Conservation (phyloP, 2,888 invertebrate genomes). For the Drosophila ezoana region DNA sequence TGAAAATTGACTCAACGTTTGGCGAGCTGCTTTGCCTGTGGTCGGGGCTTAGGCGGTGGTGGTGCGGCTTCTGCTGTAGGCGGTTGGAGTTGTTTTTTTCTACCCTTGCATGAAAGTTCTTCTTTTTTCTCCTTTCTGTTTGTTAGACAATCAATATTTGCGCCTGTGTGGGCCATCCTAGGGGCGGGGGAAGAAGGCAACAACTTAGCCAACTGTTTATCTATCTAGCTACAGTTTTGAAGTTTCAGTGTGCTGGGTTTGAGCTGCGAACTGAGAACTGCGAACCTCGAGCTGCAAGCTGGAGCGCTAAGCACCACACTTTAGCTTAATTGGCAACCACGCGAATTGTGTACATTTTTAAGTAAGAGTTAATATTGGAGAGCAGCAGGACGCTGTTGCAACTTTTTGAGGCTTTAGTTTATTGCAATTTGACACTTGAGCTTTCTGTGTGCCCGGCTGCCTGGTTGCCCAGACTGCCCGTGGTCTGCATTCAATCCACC, state of each 20-base stretch:
- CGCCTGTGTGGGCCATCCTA: constrained; percentile 38
- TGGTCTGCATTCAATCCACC: constrained; percentile 31
- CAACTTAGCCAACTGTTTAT: constrained; percentile 67
- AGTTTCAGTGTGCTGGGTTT: constrained; percentile 58
- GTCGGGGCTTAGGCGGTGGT: constrained; percentile 1
- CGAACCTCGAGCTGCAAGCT: constrained; percentile 6
- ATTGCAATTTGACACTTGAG: constrained; percentile 69
- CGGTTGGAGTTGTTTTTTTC: constrained; percentile 49
- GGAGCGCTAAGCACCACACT: constrained; percentile 67
- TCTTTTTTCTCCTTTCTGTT: constrained; percentile 29
- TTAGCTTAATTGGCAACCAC: constrained; percentile 74
- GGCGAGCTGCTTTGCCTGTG: constrained; percentile 19
- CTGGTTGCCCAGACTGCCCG: background rate
- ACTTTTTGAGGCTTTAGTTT: constrained; percentile 41
- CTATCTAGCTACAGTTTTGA: constrained; percentile 68
- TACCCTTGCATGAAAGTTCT: constrained; percentile 55
- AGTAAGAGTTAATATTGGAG: constrained; percentile 77
- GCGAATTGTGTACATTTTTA: constrained; percentile 73
- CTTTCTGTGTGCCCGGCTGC: constrained; percentile 34
- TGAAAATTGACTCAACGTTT: constrained; percentile 75
- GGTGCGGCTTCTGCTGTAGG: constrained; percentile 38
- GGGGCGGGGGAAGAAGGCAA: constrained; percentile 3
- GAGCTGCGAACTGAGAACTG: too few relatives aligned
- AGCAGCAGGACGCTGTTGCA: constrained; percentile 24
- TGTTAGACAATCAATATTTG: constrained; percentile 79